These are phyloP conservation scores for Hyperopisus bebe DNA, from an alignment of 2,113 vertebrate species.

Conservation along the genomic window DNA sequence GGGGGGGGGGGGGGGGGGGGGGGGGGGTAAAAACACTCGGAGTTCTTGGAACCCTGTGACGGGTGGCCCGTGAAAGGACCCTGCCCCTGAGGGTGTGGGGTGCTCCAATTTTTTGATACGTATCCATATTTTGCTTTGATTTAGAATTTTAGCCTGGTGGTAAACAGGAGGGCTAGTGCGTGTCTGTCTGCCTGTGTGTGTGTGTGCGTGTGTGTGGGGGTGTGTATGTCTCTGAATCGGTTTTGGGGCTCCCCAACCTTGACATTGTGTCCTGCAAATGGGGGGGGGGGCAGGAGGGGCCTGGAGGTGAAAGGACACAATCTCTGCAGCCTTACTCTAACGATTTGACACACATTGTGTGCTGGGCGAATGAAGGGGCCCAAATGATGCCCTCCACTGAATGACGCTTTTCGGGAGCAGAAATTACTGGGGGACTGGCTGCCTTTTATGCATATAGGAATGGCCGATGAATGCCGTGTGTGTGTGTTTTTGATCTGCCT, in stretches of 20 bases:
- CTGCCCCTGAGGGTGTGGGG: not conserved
- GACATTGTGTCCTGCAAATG: conserved; percentile 33
- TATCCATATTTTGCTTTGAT: not conserved
- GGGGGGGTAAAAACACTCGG: conserved; percentile 9
- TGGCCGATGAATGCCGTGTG: conserved; percentile 78
- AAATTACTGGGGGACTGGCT: conserved; percentile 81
- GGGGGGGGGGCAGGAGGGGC: conserved; percentile 41
- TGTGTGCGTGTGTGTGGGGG: not conserved
- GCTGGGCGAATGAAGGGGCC: conserved; percentile 45
- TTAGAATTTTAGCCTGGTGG: not conserved
- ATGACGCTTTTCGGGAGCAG: conserved; percentile 73
- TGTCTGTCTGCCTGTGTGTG: not conserved
- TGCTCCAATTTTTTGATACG: not conserved
- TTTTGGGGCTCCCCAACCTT: conserved; percentile 43
- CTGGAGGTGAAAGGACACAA: conserved; percentile 57
- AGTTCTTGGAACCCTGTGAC: not conserved
- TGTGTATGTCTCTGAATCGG: conserved; percentile 51
- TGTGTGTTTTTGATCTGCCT: conserved; percentile 68
- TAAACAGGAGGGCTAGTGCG: not conserved
- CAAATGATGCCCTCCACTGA: conserved; percentile 77
- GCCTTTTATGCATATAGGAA: conserved; percentile 86
- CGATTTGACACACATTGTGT: conserved; percentile 66
- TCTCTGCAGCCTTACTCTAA: conserved; percentile 54
- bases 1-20: not conserved
- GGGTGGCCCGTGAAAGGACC: not conserved